These are phyloP conservation scores for Dromococcyx pavoninus DNA, from an alignment of 2,797 vertebrate species.

Conservation along the genomic window DNA sequence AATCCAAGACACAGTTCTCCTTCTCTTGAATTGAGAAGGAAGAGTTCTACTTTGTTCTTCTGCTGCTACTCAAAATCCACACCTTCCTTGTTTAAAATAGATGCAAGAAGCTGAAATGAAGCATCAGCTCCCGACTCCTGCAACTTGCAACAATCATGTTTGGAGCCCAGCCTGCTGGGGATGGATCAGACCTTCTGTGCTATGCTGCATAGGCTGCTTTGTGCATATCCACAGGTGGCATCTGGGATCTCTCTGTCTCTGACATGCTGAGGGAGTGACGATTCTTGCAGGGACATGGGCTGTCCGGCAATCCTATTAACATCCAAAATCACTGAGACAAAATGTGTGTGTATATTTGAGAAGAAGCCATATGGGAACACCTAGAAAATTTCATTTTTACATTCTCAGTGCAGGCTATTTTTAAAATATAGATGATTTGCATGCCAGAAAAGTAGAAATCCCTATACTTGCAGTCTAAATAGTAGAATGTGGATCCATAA, in stretches of 20 bases:
- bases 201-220: not conserved
- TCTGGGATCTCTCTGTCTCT: not conserved
- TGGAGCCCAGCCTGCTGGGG: not conserved
- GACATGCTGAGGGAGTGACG: not conserved
- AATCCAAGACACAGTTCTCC: not conserved
- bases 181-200: not conserved
- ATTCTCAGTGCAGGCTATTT: not conserved
- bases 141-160: not conserved
- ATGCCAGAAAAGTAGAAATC: constrained; percentile 6
- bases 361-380: not conserved
- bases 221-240: not conserved
- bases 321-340: not conserved
- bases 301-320: not conserved
- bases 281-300: not conserved
- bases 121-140: not conserved
- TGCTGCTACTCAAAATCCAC: not conserved
- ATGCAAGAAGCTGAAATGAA: not conserved
- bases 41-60: not conserved
- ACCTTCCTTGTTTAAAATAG: not conserved
- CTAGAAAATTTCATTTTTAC: not conserved
- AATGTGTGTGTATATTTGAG: not conserved
- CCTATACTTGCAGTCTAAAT: not conserved
- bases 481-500: not conserved
- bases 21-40: not conserved
- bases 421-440: not conserved